Percentiles rank a stretch among this genome's conserved stretches.
Evolutionary conservation across 2,888 invertebrate genomes (phyloP).

Genomic region (Sinelater perroti): DNA sequence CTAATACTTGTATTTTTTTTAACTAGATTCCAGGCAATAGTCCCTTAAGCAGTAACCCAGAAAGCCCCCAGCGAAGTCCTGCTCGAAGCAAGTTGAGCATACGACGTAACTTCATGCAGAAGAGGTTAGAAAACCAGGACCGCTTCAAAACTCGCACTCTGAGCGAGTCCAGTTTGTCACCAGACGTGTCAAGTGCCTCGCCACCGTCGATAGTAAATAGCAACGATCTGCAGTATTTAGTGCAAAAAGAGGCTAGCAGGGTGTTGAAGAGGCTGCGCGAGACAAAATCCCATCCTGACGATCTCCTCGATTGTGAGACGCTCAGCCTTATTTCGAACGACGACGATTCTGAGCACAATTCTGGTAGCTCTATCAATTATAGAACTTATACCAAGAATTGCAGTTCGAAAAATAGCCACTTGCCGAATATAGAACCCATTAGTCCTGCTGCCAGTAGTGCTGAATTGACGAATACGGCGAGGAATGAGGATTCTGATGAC

Average conservation of each 20-base stretch:
- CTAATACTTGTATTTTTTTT: background rate
- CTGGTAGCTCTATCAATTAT: slow-evolving; percentile 67
- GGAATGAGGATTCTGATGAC: slow-evolving; percentile 47
- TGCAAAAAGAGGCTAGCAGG: slow-evolving; percentile 67
- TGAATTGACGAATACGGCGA: background rate
- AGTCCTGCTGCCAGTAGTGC: slow-evolving; percentile 58
- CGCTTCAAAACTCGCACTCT: slow-evolving; percentile 79
- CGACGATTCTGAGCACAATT: slow-evolving; percentile 73
- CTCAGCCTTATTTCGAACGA: slow-evolving; percentile 77
- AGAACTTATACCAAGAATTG: slow-evolving; percentile 67
- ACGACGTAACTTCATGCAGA: slow-evolving; percentile 61
- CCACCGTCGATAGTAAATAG: slow-evolving; percentile 42
- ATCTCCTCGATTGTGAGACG: slow-evolving; percentile 67
- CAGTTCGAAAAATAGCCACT: slow-evolving; percentile 56
- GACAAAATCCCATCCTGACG: slow-evolving; percentile 61
- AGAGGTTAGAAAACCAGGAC: slow-evolving; percentile 72
- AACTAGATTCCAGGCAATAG: slow-evolving; percentile 1
- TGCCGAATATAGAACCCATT: slow-evolving; percentile 52
- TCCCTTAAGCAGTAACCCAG: slow-evolving; percentile 10
- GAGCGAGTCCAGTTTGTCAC: slow-evolving; percentile 64
- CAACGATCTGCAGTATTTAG: slow-evolving; percentile 51
- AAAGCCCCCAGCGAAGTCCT: slow-evolving; percentile 25
- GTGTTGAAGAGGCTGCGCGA: slow-evolving; percentile 65
- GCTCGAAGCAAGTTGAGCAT: slow-evolving; percentile 51
- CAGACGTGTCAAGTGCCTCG: slow-evolving; percentile 59